phyloP scores from a whole-genome alignment of 2,113 vertebrate species.

The Phyllostomus hastatus region DNA sequence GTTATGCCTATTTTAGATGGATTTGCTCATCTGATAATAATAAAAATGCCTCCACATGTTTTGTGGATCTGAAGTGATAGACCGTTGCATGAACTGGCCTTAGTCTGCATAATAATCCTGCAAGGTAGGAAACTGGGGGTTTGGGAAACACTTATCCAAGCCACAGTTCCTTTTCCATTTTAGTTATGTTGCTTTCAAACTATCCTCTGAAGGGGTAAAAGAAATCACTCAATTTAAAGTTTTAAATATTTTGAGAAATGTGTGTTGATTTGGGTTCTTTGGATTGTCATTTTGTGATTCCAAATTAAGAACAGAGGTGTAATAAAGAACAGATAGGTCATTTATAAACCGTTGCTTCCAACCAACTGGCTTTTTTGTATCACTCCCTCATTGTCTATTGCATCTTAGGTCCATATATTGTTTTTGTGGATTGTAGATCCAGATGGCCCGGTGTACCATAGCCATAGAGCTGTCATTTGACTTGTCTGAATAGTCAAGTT shows the following conservation, averaged over 20 bases:
- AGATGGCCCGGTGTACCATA: neutral
- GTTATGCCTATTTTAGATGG: neutral
- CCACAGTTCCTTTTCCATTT: neutral
- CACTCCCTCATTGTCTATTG: neutral
- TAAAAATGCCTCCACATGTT: neutral
- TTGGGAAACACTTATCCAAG: neutral
- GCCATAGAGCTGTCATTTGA: neutral
- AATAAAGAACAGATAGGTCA: neutral
- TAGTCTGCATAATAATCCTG: neutral
- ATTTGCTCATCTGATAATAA: neutral
- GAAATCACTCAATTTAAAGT: neutral
- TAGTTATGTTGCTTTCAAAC: neutral
- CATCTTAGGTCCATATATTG: neutral
- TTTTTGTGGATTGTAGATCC: neutral
- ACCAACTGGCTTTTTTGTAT: neutral
- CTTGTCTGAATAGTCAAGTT: neutral
- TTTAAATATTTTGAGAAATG: neutral
- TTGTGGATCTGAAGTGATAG: neutral
- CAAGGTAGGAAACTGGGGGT: neutral
- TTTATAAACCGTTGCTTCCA: neutral
- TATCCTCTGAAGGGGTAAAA: neutral
- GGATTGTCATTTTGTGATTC: neutral
- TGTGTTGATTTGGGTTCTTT: neutral
- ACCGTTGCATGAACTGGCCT: neutral
- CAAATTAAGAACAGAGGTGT: neutral